phyloP scores from a whole-genome alignment of 2,113 vertebrate genomes.

The Carassius auratus region DNA sequence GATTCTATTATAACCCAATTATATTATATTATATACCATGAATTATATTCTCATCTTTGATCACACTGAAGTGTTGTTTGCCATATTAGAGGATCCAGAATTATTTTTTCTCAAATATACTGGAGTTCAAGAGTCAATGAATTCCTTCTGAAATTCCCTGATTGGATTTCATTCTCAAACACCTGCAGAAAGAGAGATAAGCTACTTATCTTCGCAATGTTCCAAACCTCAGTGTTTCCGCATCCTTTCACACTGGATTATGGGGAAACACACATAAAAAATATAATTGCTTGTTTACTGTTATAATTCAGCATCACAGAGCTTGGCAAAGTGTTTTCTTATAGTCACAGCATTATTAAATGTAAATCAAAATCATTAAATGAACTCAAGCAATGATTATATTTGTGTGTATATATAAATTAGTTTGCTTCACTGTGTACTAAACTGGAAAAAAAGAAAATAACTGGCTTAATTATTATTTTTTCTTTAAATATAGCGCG shows the following conservation, averaged over 20 bases:
- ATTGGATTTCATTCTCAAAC: slow-evolving; percentile 66
- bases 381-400: background rate
- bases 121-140: slow-evolving; percentile 71
- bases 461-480: background rate
- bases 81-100: slow-evolving; percentile 26
- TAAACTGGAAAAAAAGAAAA: background rate
- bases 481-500: background rate
- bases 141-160: slow-evolving; percentile 69
- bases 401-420: background rate
- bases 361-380: slow-evolving; percentile 19
- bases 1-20: too few species aligned
- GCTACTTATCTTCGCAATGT: slow-evolving; percentile 68
- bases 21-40: background rate
- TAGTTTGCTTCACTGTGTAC: background rate
- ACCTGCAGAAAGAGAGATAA: slow-evolving; percentile 76
- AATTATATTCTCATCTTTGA: background rate
- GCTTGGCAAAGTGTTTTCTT: slow-evolving; percentile 26
- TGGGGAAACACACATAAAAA: slow-evolving; percentile 45
- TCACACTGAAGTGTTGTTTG: background rate
- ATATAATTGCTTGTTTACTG: slow-evolving; percentile 49
- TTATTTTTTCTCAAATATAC: slow-evolving; percentile 53
- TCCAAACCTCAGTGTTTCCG: slow-evolving; percentile 47
- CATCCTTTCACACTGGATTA: slow-evolving; percentile 51
- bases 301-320: slow-evolving; percentile 47
- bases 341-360: slow-evolving; percentile 24